Evolutionary conservation across 2,113 vertebrate genomes (phyloP), one percentile per base, ranked within the genome.

Genomic region (Thunnus maccoyii): DNA sequence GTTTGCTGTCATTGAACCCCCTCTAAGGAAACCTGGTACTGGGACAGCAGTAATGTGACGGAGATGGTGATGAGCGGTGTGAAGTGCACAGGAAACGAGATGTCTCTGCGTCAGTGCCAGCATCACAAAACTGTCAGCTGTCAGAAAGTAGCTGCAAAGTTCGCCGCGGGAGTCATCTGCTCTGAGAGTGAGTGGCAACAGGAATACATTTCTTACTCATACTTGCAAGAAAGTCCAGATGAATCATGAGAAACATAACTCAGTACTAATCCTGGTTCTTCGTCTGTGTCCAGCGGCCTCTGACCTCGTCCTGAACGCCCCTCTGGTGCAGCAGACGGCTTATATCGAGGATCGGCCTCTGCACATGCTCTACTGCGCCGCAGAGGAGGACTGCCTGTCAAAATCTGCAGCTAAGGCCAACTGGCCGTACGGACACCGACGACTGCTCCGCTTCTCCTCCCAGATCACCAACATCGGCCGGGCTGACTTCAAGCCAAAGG

Each of bases 11-110:
- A 3, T 60, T 52, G 16, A 1, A 20, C 58, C 50, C 30, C 14
- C 20, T 54, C 76, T 55, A 95, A 99, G 98, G 98, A 99, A 94
- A 99, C 98, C 0, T 99, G 98, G 98, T 99, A 99, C 94, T 99
- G 98, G 98, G 98, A 99, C 0, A 94, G 96, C 62, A 98, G 97
- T 69, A 99, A 99, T 0, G 91, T 96, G 75, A 98, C 97, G 0
- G 96, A 98, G 80, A 97, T 99, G 96, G 95, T 97, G 58, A 91
- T 98, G 95, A 99, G 98, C 0, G 98, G 98, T 0, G 96, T 99
- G 67, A 98, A 94, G 87, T 99, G 98, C 17, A 86, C 89, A 0
- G 98, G 98, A 9, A 94, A 79, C 0, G 98, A 99, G 91, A 95
- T 98, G 95, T 92, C 97, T 16, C 93, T 99, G 85, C 95, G 91